phyloP scores from a whole-genome alignment of 2,113 vertebrate species.

The Heptranchias perlo region DNA sequence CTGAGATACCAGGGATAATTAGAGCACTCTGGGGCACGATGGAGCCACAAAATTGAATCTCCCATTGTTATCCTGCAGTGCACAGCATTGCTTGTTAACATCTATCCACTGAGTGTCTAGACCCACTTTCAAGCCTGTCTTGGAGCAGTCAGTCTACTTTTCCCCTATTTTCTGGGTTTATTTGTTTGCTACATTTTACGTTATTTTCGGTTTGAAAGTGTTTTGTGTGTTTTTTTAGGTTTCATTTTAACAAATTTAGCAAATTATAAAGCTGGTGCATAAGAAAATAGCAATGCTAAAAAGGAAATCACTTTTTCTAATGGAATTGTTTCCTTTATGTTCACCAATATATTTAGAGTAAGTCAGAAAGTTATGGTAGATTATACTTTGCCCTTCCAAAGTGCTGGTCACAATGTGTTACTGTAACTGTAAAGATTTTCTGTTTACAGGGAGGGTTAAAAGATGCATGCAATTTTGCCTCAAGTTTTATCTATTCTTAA shows the following conservation, averaged over 20 bases:
- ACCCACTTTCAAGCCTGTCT: not conserved
- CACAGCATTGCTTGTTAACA: not conserved
- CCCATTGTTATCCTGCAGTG: not conserved
- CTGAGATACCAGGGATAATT: not conserved
- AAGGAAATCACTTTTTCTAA: not conserved
- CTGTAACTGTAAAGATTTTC: not conserved
- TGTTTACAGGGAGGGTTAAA: not conserved
- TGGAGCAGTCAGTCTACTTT: not conserved
- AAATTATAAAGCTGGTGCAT: not conserved
- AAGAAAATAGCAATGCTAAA: not conserved
- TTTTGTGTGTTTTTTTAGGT: not conserved
- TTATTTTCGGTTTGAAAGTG: slow-evolving; percentile 10
- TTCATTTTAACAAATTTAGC: not conserved
- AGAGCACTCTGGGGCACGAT: not conserved
- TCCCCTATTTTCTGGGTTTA: not conserved
- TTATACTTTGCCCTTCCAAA: not conserved
- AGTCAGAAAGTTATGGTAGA: not conserved
- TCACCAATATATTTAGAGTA: not conserved
- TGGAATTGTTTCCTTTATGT: not conserved
- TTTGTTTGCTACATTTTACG: not conserved
- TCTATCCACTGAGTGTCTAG: not conserved
- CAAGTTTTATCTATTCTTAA: not conserved
- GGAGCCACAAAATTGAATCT: not conserved
- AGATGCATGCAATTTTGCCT: not conserved
- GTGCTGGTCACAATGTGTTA: not conserved